These are phyloP conservation scores for Procavia capensis DNA, from an alignment of 2,113 vertebrate genomes.

Conservation along the genomic window DNA sequence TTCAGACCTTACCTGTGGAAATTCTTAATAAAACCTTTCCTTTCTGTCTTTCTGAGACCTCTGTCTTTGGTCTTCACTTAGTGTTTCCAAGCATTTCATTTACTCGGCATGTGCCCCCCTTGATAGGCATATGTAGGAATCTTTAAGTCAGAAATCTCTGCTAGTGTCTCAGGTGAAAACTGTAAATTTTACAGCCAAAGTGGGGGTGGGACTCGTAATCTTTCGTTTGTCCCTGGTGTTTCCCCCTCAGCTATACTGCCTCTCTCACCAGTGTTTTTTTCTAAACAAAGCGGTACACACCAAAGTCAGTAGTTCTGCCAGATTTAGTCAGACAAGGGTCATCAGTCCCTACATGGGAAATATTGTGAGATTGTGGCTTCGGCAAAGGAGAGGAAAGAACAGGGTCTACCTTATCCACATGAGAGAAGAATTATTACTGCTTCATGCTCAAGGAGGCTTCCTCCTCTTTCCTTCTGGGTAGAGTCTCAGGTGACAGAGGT, in stretches of 20 bases:
- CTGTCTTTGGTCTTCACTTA: not conserved
- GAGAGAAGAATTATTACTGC: not conserved
- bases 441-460: not conserved
- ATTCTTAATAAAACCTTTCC: not conserved
- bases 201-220: not conserved
- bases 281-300: not conserved
- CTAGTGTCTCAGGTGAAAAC: not conserved
- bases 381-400: fast-evolving
- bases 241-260: not conserved
- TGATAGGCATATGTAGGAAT: not conserved
- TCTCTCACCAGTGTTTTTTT: not conserved
- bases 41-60: not conserved
- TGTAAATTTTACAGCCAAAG: not conserved
- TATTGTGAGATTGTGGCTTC: not conserved
- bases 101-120: not conserved
- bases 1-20: too few relatives aligned
- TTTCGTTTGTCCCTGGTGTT: not conserved
- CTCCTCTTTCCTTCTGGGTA: not conserved
- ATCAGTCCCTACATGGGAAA: not conserved
- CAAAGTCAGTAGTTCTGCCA: not conserved
- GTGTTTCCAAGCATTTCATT: not conserved
- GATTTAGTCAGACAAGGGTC: not conserved
- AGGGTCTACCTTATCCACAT: not conserved
- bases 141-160: not conserved
- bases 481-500: not conserved